A percentile compares a stretch with the other conserved stretches of the same genome.
phyloP scores from a whole-genome alignment of 2,113 vertebrate genomes.

The Pristiophorus japonicus region DNA sequence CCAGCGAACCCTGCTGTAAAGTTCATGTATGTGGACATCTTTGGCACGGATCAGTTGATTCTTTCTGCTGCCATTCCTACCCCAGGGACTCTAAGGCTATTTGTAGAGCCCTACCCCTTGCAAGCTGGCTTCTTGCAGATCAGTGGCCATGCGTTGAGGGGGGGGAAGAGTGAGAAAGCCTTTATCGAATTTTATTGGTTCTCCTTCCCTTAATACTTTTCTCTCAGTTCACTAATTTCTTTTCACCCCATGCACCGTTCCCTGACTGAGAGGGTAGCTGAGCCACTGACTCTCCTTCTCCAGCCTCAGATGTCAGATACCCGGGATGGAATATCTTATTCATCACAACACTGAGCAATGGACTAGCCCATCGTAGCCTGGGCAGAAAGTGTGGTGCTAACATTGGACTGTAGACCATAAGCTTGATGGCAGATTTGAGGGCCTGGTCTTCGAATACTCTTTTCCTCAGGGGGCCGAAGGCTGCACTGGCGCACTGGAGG shows the following conservation, averaged over 20 bases:
- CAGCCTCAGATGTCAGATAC: neutral
- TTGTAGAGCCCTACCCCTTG: neutral
- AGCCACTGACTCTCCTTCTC: neutral
- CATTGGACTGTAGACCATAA: too few species aligned
- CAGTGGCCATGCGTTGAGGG: neutral
- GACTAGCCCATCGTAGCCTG: neutral
- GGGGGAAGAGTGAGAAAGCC: neutral
- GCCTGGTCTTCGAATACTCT: too few species aligned
- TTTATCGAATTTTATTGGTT: neutral
- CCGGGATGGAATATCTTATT: neutral
- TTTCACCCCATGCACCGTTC: neutral
- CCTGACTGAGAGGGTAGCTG: neutral
- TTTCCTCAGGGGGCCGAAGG: too few species aligned
- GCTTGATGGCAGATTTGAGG: too few species aligned
- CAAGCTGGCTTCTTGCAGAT: neutral
- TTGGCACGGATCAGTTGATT: too few species aligned
- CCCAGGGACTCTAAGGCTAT: neutral
- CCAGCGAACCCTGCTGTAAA: too few species aligned
- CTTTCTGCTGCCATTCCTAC: too few species aligned
- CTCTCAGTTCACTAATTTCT: neutral
- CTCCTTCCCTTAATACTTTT: neutral
- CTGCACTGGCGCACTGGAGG: too few species aligned
- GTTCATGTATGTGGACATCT: too few species aligned
- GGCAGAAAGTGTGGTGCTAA: neutral
- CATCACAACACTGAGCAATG: neutral